Base-by-base conservation (phyloP, 2,113 vertebrate genomes). In the Anoura caudifer region DNA sequence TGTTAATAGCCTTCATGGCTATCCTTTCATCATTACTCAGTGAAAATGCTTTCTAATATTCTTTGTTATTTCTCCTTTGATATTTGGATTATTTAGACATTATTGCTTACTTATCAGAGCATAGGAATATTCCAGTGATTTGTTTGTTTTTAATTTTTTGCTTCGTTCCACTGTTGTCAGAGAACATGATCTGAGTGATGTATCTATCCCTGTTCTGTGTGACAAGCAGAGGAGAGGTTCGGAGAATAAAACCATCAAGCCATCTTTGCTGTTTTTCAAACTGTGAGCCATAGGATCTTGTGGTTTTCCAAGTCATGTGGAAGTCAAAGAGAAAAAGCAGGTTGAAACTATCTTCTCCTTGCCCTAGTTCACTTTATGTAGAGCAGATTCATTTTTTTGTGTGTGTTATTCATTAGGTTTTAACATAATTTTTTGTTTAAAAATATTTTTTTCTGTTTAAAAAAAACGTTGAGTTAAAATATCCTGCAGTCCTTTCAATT, bases 131-230 rank as follows among this genome's bases (percentile, higher is more conserved):
- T 90, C 65, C 59, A 69, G 28, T 69, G 41, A 45, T 80, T 47
- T 76, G 2, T 75, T 89, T 95, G 16, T 79, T 95, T 92, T 95
- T 80, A 73, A 36, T 56, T 81, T 94, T 65, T 95, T 93, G 41
- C 47, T 90, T 69, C n/a, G 76, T 90, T 81, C 81, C 36, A 16
- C 47, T 90, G 41, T 86, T 50, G 41, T 86, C 17, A 43, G 65
- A 52, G 76, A 80, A 86, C 50, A 82, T 22, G 11, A n/a, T 45
- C 56, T 76, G 59, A 90, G 80, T 90, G n/a, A 86, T 76, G 33
- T 95, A 45, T 76, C 47, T 81, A 3, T 69, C 70, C 28, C 59
- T 92, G 10, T 52, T 73, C 79, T 85, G 47, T 83, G 28, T 81
- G 75, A 47, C 56, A 67, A 95, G 90, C 67, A 31, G 31, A 69